Evolutionary conservation across 2,797 vertebrate species (phyloP).

Genomic region (Natrix natrix): DNA sequence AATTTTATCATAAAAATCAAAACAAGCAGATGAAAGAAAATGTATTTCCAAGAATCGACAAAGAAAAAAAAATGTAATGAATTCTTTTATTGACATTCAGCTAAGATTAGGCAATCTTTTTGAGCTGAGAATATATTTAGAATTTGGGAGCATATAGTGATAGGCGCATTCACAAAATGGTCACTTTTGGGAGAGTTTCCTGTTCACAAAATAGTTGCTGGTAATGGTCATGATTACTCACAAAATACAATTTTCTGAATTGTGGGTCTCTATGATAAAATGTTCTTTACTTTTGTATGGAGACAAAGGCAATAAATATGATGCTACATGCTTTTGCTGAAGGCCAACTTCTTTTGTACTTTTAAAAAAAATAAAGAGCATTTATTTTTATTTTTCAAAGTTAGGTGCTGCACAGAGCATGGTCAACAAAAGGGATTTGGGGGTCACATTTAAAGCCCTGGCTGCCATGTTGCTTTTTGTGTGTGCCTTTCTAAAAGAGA

Average conservation of each 20-base stretch:
- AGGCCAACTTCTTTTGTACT: not conserved
- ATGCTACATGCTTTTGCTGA: not conserved
- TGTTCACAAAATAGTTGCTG: not conserved
- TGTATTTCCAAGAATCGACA: not conserved
- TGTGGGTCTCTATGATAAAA: not conserved
- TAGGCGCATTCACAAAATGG: not conserved
- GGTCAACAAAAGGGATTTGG: not conserved
- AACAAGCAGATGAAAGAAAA: not conserved
- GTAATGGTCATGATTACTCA: not conserved
- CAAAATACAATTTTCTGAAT: not conserved
- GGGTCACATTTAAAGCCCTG: not conserved
- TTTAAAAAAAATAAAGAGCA: not conserved
- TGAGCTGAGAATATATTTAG: not conserved
- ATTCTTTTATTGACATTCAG: not conserved
- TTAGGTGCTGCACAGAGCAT: no score
- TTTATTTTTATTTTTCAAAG: not conserved
- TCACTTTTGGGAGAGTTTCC: not conserved
- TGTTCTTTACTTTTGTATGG: not conserved
- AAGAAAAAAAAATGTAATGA: not conserved
- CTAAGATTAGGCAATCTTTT: not conserved
- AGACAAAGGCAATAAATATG: not conserved
- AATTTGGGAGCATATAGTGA: not conserved
- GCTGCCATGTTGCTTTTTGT: not conserved
- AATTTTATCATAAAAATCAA: not conserved
- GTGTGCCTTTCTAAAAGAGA: not conserved